Conservation (phyloP, 2,888 invertebrate genomes). For the Drosophila mayaguana region DNA sequence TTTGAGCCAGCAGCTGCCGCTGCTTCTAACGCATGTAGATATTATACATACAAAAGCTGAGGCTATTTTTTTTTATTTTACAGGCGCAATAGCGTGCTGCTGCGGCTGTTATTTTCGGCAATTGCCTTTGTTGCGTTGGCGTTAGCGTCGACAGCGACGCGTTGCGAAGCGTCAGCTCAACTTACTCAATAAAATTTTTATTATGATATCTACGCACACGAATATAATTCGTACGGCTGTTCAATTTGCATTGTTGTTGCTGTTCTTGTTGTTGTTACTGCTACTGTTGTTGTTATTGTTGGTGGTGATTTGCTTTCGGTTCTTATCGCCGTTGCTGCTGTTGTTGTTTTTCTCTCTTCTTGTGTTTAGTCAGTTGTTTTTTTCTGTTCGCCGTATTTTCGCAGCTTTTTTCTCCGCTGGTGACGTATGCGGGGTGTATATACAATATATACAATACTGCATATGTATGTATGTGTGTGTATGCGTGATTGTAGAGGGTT, state of each 20-base stretch:
- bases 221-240: conserved; percentile 46
- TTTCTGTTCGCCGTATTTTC: conserved; percentile 24
- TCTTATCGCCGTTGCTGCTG: conserved; percentile 37
- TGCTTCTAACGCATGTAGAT: conserved; percentile 23
- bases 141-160: conserved; percentile 32
- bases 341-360: conserved; percentile 28
- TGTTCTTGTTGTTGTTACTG: conserved; percentile 10
- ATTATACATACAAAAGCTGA: conserved; percentile 17
- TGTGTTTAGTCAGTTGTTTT: conserved; percentile 45
- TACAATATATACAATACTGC: too few species aligned
- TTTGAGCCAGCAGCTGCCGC: conserved; percentile 50
- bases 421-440: neutral
- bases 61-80: conserved; percentile 11
- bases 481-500: neutral
- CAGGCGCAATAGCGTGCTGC: conserved; percentile 20
- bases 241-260: conserved; percentile 43
- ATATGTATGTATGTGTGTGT: neutral
- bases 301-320: conserved; percentile 35
- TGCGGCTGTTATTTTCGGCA: conserved; percentile 50
- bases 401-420: conserved; percentile 39
- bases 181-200: conserved; percentile 84
- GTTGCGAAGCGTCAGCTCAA: conserved; percentile 50
- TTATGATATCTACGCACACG: conserved; percentile 82
- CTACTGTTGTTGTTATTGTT: neutral
- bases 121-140: conserved; percentile 52